Evolutionary conservation across 2,797 vertebrate genomes (phyloP), one percentile per base, ranked within the genome.

Genomic region (Menidia menidia): DNA sequence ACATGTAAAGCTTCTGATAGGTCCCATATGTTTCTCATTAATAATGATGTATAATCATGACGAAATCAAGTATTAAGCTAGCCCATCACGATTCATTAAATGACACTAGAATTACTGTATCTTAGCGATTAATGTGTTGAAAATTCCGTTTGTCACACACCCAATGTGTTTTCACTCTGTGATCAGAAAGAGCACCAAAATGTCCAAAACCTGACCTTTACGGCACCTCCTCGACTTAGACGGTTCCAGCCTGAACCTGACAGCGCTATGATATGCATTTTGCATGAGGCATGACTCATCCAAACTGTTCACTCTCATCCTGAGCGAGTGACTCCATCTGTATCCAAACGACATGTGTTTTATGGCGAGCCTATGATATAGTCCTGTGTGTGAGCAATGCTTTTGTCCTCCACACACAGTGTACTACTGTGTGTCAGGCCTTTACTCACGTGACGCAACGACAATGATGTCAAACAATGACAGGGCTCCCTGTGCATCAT

Each of bases 391-490:
- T 82, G 87, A 87, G 86, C 84, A 83, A 78, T 69, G 88, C 89
- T 87, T 90, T 91, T 93, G 91, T 92, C 83, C 75, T 82, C 16
- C 13, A 39, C 71, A 56, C 62, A 53, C 69, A 73, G 71, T 15
- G 83, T 81, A 79, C 81, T 63, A 80, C 81, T 85, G 79, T 79
- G 89, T 86, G 72, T 77, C 88, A 81, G 85, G 85, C 75, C 52
- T 68, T 47, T 18, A 58, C 55, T 83, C 85, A 89, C 67, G 85
- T 91, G 88, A 85, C 45, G 67, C 81, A 73, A 78, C 73, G 83
- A 89, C 89, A 90, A 90, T 85, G 87, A 88, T 81, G 84, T 42
- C 71, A 82, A 84, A 90, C 90, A 92, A 93, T 90, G 87, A 77
- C 87, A 75, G 85, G 70, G 79, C 82, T 88, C 74, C 77, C 69